Percentiles rank a stretch among this genome's conserved stretches.
Conservation (phyloP, 2,888 invertebrate species). For the Drosophila merina region DNA sequence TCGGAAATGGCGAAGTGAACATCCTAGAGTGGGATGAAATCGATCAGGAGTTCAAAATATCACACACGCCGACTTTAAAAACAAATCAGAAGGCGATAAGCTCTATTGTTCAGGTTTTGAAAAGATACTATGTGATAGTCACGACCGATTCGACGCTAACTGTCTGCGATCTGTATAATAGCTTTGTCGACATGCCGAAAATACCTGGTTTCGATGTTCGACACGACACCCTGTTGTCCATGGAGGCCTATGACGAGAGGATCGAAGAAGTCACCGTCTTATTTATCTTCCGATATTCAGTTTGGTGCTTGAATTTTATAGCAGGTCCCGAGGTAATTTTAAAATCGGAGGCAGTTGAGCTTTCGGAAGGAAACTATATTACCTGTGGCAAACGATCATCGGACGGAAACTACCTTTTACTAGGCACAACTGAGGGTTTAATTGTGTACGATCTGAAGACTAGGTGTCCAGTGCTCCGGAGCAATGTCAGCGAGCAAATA, state of each 20-base stretch:
- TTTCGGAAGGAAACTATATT: slow-evolving; percentile 50
- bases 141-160: slow-evolving; percentile 61
- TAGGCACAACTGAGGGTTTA: slow-evolving; percentile 82
- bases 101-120: slow-evolving; percentile 71
- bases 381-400: slow-evolving; percentile 79
- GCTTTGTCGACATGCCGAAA: slow-evolving; percentile 45
- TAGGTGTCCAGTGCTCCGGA: slow-evolving; percentile 70
- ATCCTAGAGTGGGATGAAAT: slow-evolving; percentile 74
- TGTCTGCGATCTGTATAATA: slow-evolving; percentile 70
- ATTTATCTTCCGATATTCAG: slow-evolving; percentile 63
- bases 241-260: slow-evolving; percentile 43
- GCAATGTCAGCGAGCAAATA: slow-evolving; percentile 82
- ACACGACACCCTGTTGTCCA: slow-evolving; percentile 31
- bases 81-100: slow-evolving; percentile 61
- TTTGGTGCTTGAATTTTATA: slow-evolving; percentile 64
- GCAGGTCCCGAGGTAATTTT: slow-evolving; percentile 13
- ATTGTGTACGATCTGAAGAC: slow-evolving; percentile 75
- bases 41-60: slow-evolving; percentile 61
- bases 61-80: slow-evolving; percentile 52
- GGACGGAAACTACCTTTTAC: slow-evolving; percentile 77
- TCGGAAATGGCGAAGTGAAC: slow-evolving; percentile 74
- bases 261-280: slow-evolving; percentile 46
- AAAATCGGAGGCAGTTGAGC: slow-evolving; percentile 47
- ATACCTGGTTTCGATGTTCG: background rate
- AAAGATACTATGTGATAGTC: slow-evolving; percentile 75